These are phyloP conservation scores for Drosophila yakuba DNA, from an alignment of 1,140 invertebrate genomes.

Conservation along the genomic window DNA sequence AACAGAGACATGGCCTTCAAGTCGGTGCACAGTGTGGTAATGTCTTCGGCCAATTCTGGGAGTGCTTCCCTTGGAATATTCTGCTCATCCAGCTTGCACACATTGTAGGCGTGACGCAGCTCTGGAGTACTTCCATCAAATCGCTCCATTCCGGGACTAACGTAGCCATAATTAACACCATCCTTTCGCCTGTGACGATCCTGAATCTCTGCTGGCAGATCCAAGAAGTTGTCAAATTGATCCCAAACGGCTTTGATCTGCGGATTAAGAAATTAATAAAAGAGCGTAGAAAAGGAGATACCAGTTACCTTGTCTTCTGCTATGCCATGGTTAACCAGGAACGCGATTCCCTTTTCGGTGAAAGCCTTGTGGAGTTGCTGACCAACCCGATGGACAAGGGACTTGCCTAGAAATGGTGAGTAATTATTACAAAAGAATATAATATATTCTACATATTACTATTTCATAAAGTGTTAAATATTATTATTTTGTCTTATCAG, in stretches of 20 bases:
- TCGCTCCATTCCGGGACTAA: constrained; percentile 86
- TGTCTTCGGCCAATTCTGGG: constrained; percentile 87
- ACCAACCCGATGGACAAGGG: constrained; percentile 88
- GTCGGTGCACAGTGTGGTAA: constrained; percentile 87
- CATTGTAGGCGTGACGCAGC: constrained; percentile 88
- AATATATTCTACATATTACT: too few species aligned
- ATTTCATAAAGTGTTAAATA: too few species aligned
- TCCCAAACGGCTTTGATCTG: constrained; percentile 88
- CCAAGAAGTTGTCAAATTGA: constrained; percentile 89
- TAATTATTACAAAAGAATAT: not conserved
- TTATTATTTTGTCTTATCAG: not conserved
- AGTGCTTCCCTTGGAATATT: constrained; percentile 88
- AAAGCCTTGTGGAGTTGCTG: constrained; percentile 88
- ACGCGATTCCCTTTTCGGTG: constrained; percentile 89
- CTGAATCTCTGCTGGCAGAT: constrained; percentile 86
- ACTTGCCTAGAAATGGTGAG: constrained; percentile 68
- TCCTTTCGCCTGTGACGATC: constrained; percentile 86
- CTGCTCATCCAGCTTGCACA: constrained; percentile 86
- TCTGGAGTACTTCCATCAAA: constrained; percentile 87
- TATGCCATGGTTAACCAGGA: constrained; percentile 91
- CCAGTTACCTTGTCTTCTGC: constrained; percentile 88
- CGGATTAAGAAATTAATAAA: too few species aligned
- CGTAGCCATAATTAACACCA: constrained; percentile 87
- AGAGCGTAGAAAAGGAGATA: constrained; percentile 10
- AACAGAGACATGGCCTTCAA: constrained; percentile 88